phyloP scores from a whole-genome alignment of 2,797 vertebrate genomes.

The Chlorospingus semifuscus region DNA sequence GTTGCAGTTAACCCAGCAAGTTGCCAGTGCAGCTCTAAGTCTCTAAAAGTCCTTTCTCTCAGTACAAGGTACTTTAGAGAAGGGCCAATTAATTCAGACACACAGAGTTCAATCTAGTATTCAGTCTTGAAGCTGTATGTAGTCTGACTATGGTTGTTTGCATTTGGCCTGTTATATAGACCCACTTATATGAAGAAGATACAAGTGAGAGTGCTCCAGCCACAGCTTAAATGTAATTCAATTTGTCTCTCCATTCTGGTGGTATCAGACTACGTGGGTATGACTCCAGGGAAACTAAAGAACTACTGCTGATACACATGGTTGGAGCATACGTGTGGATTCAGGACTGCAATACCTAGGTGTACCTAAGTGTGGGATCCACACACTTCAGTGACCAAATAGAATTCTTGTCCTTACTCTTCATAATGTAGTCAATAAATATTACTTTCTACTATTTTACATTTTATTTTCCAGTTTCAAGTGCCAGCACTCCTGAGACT shows the following conservation, averaged over 20 bases:
- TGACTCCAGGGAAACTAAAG: neutral
- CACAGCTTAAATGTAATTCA: neutral
- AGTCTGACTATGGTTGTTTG: neutral
- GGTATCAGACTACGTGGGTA: neutral
- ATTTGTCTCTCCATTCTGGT: neutral
- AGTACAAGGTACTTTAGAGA: neutral
- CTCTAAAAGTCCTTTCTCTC: neutral
- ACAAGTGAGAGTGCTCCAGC: neutral
- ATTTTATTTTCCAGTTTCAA: neutral
- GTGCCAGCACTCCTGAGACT: neutral
- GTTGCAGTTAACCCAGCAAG: neutral
- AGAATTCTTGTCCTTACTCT: neutral
- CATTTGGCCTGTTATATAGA: neutral
- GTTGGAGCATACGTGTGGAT: neutral
- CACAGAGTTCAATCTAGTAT: neutral
- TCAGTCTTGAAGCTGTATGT: neutral
- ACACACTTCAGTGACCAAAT: neutral
- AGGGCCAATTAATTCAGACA: neutral
- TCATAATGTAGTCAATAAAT: neutral
- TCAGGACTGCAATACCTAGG: neutral
- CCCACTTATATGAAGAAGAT: neutral
- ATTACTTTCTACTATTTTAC: neutral
- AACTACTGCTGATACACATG: neutral
- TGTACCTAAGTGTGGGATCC: neutral
- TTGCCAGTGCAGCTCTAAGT: neutral